Evolutionary conservation across 2,797 vertebrate genomes (phyloP).

Genomic region (Notolabrus celidotus): DNA sequence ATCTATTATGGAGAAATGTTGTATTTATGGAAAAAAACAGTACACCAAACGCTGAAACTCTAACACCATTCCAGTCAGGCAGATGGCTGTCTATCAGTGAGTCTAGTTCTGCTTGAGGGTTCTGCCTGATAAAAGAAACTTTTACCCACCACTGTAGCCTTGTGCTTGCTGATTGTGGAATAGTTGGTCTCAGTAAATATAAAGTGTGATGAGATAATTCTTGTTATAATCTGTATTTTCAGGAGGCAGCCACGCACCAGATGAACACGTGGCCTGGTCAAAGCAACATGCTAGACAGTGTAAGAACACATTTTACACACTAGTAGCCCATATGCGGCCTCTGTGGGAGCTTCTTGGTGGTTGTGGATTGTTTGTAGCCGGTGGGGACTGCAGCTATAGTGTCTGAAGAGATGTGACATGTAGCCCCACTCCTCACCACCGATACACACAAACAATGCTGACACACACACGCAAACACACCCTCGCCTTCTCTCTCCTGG

Average conservation of each 20-base stretch:
- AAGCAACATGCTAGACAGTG: conserved; percentile 38
- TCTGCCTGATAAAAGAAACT: conserved; percentile 28
- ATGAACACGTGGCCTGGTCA: conserved; percentile 59
- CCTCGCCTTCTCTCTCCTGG: conserved; percentile 32
- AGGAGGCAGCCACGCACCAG: not conserved
- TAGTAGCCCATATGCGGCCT: conserved; percentile 58
- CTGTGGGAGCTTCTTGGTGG: conserved; percentile 58
- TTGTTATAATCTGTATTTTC: too few species aligned
- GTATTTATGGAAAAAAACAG: conserved; percentile 53
- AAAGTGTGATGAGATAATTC: too few species aligned
- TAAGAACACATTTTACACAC: conserved; percentile 50
- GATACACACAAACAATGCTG: conserved; percentile 54
- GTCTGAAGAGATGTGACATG: conserved; percentile 72
- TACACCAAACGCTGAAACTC: conserved; percentile 52
- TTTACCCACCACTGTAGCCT: not conserved
- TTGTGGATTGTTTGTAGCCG: conserved; percentile 71
- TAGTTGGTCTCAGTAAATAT: not conserved
- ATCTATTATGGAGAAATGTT: conserved; percentile 70
- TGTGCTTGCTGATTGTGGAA: not conserved
- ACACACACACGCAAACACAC: conserved; percentile 39
- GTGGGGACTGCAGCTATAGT: conserved; percentile 59
- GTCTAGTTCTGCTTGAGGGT: conserved; percentile 1
- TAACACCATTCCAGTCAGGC: conserved; percentile 50
- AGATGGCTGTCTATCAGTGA: not conserved
- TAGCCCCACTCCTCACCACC: conserved; percentile 43